Conservation (phyloP, 2,113 vertebrate genomes). For the Mirza zaza region DNA sequence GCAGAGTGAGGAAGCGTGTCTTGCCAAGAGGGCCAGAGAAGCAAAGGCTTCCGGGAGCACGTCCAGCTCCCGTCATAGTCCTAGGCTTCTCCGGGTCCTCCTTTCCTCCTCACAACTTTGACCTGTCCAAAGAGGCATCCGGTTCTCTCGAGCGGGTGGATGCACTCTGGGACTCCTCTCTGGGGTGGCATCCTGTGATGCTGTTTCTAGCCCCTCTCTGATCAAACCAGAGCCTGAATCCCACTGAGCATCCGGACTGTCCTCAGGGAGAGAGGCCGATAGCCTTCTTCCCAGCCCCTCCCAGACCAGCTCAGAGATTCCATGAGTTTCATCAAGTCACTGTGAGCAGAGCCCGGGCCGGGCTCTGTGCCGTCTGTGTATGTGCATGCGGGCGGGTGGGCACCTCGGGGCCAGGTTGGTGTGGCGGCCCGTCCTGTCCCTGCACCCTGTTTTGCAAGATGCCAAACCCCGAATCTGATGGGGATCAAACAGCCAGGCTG, state of each 20-base stretch:
- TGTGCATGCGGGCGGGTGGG: background rate
- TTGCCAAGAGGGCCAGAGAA: background rate
- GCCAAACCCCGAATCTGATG: background rate
- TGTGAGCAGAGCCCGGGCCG: slow-evolving; percentile 60
- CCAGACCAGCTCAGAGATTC: slow-evolving; percentile 63
- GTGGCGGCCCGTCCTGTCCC: background rate
- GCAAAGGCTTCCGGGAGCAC: background rate
- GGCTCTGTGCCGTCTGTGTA: slow-evolving; percentile 47
- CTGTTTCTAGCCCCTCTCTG: slow-evolving; percentile 2
- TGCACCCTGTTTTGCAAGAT: background rate
- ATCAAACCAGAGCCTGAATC: slow-evolving; percentile 33
- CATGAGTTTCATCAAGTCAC: slow-evolving; percentile 66
- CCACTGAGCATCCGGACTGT: background rate
- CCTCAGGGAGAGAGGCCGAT: slow-evolving; percentile 68
- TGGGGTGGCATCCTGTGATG: background rate
- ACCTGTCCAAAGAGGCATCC: slow-evolving; percentile 48
- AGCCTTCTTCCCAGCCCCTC: slow-evolving; percentile 47
- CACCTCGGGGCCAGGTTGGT: background rate
- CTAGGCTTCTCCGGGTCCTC: background rate
- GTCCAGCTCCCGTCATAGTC: background rate
- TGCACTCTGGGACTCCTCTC: slow-evolving; percentile 15
- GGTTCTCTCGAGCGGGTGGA: background rate
- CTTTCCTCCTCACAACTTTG: background rate
- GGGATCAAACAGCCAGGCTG: background rate
- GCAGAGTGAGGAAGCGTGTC: background rate